These are phyloP conservation scores for Phyllotis vaccarum DNA, from an alignment of 2,797 vertebrate species.

Conservation along the genomic window DNA sequence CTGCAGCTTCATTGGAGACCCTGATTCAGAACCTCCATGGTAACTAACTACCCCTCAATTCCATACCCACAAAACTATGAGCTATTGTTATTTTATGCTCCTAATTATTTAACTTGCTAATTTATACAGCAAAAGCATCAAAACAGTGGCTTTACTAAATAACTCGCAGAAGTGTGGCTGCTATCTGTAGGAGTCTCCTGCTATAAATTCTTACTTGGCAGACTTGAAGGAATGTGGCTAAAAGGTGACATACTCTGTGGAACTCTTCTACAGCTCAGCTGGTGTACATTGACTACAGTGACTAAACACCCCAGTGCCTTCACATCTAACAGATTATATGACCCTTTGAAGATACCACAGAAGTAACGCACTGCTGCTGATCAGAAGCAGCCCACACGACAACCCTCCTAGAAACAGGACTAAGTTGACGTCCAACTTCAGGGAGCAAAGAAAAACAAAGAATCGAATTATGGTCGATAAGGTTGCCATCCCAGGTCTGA, in stretches of 20 bases:
- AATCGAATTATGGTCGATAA: constrained; percentile 31
- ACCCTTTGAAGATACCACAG: constrained; percentile 17
- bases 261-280: background rate
- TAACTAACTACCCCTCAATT: constrained; percentile 3
- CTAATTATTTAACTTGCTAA: constrained; percentile 47
- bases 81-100: constrained; percentile 41
- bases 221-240: background rate
- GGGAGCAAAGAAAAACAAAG: constrained; percentile 13
- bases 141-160: constrained; percentile 11
- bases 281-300: background rate
- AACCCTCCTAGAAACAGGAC: constrained; percentile 20
- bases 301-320: constrained; percentile 22
- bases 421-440: background rate
- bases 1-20: background rate
- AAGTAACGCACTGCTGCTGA: background rate
- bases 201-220: constrained; percentile 41
- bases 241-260: background rate
- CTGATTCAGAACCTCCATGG: constrained; percentile 9
- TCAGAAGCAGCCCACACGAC: background rate
- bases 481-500: background rate
- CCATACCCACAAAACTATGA: constrained; percentile 12
- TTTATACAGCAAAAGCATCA: constrained; percentile 17
- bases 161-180: constrained; percentile 42
- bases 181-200: constrained; percentile 13
- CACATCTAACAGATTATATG: constrained; percentile 50